Percentiles rank a stretch among this genome's conserved stretches.
Evolutionary conservation across 2,113 vertebrate species (phyloP).

Genomic region (Cebidichthys violaceus): DNA sequence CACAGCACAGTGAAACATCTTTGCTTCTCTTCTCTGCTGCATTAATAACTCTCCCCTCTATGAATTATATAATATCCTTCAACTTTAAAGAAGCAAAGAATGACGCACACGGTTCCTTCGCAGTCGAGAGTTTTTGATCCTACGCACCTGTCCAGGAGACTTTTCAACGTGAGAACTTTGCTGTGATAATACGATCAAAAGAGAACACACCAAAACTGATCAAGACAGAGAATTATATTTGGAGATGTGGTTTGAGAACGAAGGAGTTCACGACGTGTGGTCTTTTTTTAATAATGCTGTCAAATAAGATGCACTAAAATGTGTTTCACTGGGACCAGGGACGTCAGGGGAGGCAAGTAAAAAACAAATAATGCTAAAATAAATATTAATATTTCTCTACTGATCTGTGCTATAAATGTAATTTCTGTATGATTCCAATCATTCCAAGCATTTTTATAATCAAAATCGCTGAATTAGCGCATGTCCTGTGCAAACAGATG

Average conservation of each 20-base stretch:
- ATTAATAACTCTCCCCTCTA: not conserved
- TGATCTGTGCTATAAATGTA: too few relatives aligned
- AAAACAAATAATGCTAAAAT: too few relatives aligned
- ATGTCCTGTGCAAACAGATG: too few relatives aligned
- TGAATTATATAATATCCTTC: slow-evolving; percentile 3
- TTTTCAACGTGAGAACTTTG: not conserved
- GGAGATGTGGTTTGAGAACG: not conserved
- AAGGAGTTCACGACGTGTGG: not conserved
- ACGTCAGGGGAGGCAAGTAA: too few relatives aligned
- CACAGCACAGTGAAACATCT: not conserved
- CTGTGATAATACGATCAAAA: not conserved
- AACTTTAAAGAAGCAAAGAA: slow-evolving; percentile 33
- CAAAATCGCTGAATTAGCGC: too few relatives aligned
- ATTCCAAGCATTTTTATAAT: too few relatives aligned
- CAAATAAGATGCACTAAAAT: not conserved
- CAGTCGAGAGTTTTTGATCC: not conserved
- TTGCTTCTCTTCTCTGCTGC: not conserved
- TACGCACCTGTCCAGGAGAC: not conserved
- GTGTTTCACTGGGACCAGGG: not conserved
- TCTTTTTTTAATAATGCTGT: not conserved
- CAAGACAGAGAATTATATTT: not conserved
- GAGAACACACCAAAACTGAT: not conserved
- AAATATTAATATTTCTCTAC: too few relatives aligned
- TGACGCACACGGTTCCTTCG: not conserved
- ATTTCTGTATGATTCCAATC: too few relatives aligned